phyloP scores from a whole-genome alignment of 1,140 invertebrate genomes.

The Ctenoplectra terminalis region DNA sequence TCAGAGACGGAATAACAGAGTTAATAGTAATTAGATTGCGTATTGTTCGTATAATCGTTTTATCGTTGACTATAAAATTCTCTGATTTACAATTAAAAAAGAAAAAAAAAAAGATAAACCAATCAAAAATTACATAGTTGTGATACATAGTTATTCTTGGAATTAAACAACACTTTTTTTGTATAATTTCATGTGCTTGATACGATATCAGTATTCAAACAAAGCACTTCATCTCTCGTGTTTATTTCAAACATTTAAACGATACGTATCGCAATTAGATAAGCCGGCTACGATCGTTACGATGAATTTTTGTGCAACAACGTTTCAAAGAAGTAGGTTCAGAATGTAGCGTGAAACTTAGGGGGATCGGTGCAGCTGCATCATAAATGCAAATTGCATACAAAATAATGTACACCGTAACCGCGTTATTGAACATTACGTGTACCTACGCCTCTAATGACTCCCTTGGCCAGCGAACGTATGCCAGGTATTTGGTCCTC shows the following conservation, averaged over 20 bases:
- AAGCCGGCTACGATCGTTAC: not conserved
- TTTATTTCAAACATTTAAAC: not conserved
- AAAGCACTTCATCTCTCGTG: not conserved
- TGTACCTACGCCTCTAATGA: conserved; percentile 43
- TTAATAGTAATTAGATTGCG: too few species aligned
- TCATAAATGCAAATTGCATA: conserved; percentile 39
- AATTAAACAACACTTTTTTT: too few species aligned
- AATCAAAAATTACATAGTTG: too few species aligned
- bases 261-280: not conserved
- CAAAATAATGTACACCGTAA: conserved; percentile 40
- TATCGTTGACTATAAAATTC: too few species aligned
- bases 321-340: not conserved
- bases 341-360: not conserved
- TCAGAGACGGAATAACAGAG: too few species aligned
- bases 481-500: conserved; percentile 50
- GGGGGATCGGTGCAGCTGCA: not conserved
- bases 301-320: not conserved
- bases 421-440: conserved; percentile 40
- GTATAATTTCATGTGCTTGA: too few species aligned
- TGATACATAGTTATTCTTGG: too few species aligned
- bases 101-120: too few species aligned
- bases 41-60: too few species aligned
- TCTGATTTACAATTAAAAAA: too few species aligned
- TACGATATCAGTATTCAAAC: not conserved
- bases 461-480: conserved; percentile 21